A percentile compares a stretch with the other conserved stretches of the same genome.
Evolutionary conservation across 1,140 invertebrate species (phyloP).

Genomic region (Ostrea denselamellosa): DNA sequence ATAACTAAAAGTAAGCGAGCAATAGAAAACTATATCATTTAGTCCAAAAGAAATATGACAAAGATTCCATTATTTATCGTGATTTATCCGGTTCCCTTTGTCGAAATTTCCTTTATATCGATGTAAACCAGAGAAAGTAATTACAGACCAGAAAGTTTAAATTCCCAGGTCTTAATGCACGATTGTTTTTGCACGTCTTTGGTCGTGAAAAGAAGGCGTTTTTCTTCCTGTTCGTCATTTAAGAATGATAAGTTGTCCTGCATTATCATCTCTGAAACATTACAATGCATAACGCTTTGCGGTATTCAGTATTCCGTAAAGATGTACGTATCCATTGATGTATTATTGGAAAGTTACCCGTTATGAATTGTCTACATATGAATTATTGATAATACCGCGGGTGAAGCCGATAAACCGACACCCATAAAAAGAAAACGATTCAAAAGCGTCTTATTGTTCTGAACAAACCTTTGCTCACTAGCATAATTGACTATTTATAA

Average conservation of each 20-base stretch:
- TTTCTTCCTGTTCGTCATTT: neutral
- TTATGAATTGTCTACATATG: neutral
- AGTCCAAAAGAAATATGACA: neutral
- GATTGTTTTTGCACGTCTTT: neutral
- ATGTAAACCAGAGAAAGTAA: neutral
- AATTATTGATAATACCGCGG: neutral
- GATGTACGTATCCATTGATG: neutral
- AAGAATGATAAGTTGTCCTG: neutral
- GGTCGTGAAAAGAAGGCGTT: neutral
- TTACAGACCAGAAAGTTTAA: constrained; percentile 1
- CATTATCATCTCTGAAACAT: neutral
- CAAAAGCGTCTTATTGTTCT: too few relatives aligned
- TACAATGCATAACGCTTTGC: neutral
- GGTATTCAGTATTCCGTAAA: neutral
- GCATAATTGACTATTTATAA: too few relatives aligned
- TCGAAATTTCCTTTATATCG: neutral
- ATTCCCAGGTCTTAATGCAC: neutral
- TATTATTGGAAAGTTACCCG: neutral
- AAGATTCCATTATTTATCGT: neutral
- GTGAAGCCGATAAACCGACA: neutral
- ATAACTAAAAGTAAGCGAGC: neutral
- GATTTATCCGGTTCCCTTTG: neutral
- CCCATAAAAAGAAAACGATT: too few relatives aligned
- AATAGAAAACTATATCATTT: neutral
- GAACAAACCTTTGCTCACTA: too few relatives aligned